Conservation (phyloP, 2,888 invertebrate species). For the Belgica antarctica region DNA sequence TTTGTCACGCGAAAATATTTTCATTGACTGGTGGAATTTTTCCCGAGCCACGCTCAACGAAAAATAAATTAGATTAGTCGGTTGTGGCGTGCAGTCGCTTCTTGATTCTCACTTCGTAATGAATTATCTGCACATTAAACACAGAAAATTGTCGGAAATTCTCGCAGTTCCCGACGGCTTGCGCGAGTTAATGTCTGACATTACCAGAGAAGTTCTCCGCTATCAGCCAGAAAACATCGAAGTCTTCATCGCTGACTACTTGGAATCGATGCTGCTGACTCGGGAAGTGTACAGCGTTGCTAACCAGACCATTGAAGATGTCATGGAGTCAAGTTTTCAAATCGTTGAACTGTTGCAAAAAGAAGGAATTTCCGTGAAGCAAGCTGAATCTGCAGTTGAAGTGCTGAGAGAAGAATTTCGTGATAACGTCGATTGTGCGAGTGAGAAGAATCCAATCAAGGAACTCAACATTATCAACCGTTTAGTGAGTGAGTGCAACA, state of each 20-base stretch:
- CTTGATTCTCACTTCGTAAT: not conserved
- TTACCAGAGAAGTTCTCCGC: slow-evolving; percentile 71
- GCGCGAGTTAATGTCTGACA: slow-evolving; percentile 68
- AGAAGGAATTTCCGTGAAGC: slow-evolving; percentile 50
- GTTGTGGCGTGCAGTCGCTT: not conserved
- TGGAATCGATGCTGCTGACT: slow-evolving; percentile 64
- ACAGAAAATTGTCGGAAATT: slow-evolving; percentile 27
- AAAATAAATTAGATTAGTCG: slow-evolving; percentile 23
- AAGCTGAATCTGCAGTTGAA: slow-evolving; percentile 48
- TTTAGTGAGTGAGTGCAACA: slow-evolving; percentile 50
- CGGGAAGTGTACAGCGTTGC: slow-evolving; percentile 57
- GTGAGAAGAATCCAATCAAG: slow-evolving; percentile 48
- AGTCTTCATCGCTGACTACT: slow-evolving; percentile 67
- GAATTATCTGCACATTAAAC: slow-evolving; percentile 26
- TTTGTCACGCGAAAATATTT: not conserved
- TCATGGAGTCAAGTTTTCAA: slow-evolving; percentile 47
- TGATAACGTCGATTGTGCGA: slow-evolving; percentile 47
- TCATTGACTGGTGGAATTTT: slow-evolving; percentile 1
- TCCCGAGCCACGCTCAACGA: slow-evolving; percentile 18
- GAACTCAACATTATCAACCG: slow-evolving; percentile 51
- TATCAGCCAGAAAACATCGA: slow-evolving; percentile 64
- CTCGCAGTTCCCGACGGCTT: slow-evolving; percentile 63
- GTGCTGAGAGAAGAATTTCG: slow-evolving; percentile 50
- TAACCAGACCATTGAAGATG: slow-evolving; percentile 49
- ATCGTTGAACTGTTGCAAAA: slow-evolving; percentile 50